These are phyloP conservation scores for Heliconius eleuchia DNA, from an alignment of 1,140 invertebrate genomes.

Conservation along the genomic window DNA sequence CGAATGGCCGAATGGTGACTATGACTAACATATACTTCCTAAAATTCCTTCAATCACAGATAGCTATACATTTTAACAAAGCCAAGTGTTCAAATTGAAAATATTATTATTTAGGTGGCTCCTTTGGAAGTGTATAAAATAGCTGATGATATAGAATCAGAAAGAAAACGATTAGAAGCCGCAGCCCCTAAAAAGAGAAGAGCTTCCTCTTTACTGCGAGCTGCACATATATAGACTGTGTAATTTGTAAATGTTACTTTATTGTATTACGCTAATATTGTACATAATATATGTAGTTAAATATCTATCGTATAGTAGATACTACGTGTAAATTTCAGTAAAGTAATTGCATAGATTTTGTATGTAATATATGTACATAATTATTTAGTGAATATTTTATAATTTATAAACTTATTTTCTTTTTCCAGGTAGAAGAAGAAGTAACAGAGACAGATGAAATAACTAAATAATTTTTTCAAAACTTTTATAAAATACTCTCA, in stretches of 20 bases:
- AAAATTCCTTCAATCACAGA: no score
- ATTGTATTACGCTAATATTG: neutral
- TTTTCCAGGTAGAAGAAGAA: slow-evolving; percentile 52
- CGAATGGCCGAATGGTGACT: no score
- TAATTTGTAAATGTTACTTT: neutral
- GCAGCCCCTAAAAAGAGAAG: slow-evolving; percentile 64
- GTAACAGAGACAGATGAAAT: slow-evolving; percentile 32
- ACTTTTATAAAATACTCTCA: neutral
- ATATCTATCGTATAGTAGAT: no score
- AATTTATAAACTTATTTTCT: slow-evolving; percentile 20
- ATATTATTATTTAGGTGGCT: slow-evolving; percentile 45
- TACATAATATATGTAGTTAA: neutral
- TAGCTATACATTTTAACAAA: neutral
- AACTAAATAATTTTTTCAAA: neutral
- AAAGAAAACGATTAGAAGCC: slow-evolving; percentile 53
- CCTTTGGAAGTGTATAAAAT: slow-evolving; percentile 59
- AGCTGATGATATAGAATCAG: slow-evolving; percentile 58
- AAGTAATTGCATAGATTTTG: no score
- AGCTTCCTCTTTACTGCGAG: slow-evolving; percentile 53
- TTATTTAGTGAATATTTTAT: neutral
- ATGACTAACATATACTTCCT: no score
- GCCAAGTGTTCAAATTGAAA: neutral
- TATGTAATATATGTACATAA: no score
- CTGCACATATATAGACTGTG: slow-evolving; percentile 30
- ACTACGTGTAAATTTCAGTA: neutral